These are phyloP conservation scores for Panulirus ornatus DNA, from an alignment of 1,140 invertebrate genomes.

Conservation along the genomic window DNA sequence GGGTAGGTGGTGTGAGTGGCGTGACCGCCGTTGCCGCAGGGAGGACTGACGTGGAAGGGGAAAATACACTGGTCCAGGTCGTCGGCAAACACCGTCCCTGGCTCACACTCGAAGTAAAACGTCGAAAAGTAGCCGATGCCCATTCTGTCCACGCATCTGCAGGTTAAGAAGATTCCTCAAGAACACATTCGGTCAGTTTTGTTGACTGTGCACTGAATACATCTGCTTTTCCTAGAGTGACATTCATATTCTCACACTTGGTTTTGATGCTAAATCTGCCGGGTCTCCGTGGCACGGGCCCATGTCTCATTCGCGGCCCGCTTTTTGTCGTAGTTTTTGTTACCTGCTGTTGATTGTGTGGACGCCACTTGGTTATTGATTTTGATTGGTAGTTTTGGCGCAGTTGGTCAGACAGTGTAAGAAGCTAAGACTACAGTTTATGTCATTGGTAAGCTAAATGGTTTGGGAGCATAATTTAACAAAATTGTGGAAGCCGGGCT, in stretches of 20 bases:
- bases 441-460: too few relatives aligned
- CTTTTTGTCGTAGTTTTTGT: too few relatives aligned
- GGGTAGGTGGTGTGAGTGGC: not conserved
- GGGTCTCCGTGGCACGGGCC: too few relatives aligned
- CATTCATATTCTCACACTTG: too few relatives aligned
- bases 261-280: not conserved
- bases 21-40: conserved; percentile 19
- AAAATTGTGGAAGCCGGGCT: too few relatives aligned
- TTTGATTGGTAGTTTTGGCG: too few relatives aligned
- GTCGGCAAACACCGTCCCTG: conserved; percentile 45
- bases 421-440: too few relatives aligned
- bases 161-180: not conserved
- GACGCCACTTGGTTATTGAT: too few relatives aligned
- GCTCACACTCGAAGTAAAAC: conserved; percentile 56
- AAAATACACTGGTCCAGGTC: conserved; percentile 54
- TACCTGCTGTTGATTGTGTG: too few relatives aligned
- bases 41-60: conserved; percentile 13
- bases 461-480: too few relatives aligned
- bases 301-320: too few relatives aligned
- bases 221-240: not conserved
- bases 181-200: not conserved
- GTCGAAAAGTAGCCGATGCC: conserved; percentile 26
- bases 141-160: conserved; percentile 52
- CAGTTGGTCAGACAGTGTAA: too few relatives aligned
- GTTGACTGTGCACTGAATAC: not conserved